Evolutionary conservation across 2,797 vertebrate genomes (phyloP), one percentile per base, ranked within the genome.

Genomic region (Sebastes kiyomatsui): DNA sequence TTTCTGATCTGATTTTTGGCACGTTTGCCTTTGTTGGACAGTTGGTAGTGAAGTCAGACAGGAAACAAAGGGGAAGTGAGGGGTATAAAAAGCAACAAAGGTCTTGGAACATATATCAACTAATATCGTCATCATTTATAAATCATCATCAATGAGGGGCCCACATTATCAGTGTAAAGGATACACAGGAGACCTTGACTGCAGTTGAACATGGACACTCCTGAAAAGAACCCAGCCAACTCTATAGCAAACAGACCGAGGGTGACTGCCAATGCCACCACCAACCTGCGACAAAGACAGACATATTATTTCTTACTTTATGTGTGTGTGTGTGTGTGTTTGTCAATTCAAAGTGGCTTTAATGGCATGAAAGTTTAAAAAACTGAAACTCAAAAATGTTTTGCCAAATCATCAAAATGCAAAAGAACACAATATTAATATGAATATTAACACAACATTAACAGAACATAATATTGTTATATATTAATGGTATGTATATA

Each of bases 121-220:
- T 4, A 35, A 4, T 1, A 62, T 25, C 3, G 42, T 32, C 7
- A 58, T 42, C 3, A 12, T 18, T 14, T 3, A 33, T 58, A 13
- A 52, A 3, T 18, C 14, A 2, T 18, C 14, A 55, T 33, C 10
- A 58, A 1, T 18, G 12, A 71, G 1, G 2, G 16, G 52, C 6
- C 10, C 27, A 49, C 14, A 7, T 18, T 49, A 23, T 69, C 12
- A 12, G 2, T 7, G 10, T 80, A 66, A 95, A 98, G 97, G 97
- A 98, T 98, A 98, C 97, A 98, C 65, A 98, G 90, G 35, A 98
- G 95, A 28, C 95, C 93, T 88, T 98, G 97, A 71, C 94, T 96
- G 83, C 88, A 92, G 94, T 96, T 98, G 92, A 98, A 98, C 97
- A 98, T 98, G 81, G 97, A 98, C n/a, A 96, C 95, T 68, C 97